Evolutionary conservation across 2,113 vertebrate species (phyloP), one percentile per base, ranked within the genome.

Genomic region (Odontophorus gujanensis): DNA sequence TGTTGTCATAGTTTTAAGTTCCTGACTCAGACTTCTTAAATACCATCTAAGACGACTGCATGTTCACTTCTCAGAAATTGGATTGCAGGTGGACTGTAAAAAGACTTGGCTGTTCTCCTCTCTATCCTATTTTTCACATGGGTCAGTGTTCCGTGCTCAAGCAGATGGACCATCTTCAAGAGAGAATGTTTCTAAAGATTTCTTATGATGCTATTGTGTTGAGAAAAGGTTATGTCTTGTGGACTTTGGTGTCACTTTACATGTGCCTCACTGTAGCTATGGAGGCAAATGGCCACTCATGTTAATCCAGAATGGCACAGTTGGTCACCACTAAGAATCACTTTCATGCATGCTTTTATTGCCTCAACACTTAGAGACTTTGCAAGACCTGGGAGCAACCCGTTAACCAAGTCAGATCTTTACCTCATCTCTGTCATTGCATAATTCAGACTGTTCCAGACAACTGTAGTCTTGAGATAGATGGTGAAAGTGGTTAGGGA

Each of bases 1-100:
- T 81, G 90, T 96, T 96, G 93, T 96, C 93, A 92, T 92, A 95
- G 88, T 94, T 96, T 90, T 94, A 86, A 86, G 83, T 80, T 96
- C 61, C 85, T 90, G 93, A 88, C 85, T 96, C 93, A 93, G 83
- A 92, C 92, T 96, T 96, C 90, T 75, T 90, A 94, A 96, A 94
- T 96, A 26, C 95, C 77, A 34, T 90, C 45, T 86, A 71, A 90
- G 82, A 88, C 93, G 95, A 96, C 95, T 96, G 90, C 38, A 40
- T 96, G 43, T 83, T 94, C 50, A 38, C 76, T 81, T 90, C 92
- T 89, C 79, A 87, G 94, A 93, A 83, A 58, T 0, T 2, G 38
- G 53, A 20, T 50, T 32, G 17, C 53, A 69, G 58, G 26, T 14
- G 48, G 77, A 38, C 58, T 94, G 66, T 36, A 79, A 73, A 78